A percentile compares a stretch with the other conserved stretches of the same genome.
Conservation (phyloP, 2,113 vertebrate species). For the Tragelaphus buxtoni region DNA sequence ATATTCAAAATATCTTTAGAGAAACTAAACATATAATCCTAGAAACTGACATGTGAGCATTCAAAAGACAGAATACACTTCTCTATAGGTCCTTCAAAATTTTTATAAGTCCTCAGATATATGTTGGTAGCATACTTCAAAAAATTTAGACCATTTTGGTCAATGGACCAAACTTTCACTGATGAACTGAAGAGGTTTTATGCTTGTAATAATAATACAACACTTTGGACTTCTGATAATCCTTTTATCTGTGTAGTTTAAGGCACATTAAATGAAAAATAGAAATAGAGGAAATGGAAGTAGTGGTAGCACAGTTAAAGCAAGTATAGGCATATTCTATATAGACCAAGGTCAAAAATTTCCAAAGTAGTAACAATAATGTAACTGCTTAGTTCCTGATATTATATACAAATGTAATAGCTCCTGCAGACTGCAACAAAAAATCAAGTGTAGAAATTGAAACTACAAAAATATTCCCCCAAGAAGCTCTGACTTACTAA, state of each 20-base stretch:
- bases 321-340: slow-evolving; percentile 51
- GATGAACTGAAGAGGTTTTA: slow-evolving; percentile 61
- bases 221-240: slow-evolving; percentile 69
- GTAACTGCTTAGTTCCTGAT: not conserved
- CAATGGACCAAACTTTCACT: slow-evolving; percentile 58
- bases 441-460: not conserved
- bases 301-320: slow-evolving; percentile 67
- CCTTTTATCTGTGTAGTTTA: slow-evolving; percentile 60
- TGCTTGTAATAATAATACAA: slow-evolving; percentile 60
- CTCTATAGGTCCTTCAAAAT: slow-evolving; percentile 34
- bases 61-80: slow-evolving; percentile 34
- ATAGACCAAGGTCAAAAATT: slow-evolving; percentile 57
- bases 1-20: not conserved
- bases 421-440: slow-evolving; percentile 12
- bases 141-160: slow-evolving; percentile 47
- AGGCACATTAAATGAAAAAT: slow-evolving; percentile 62
- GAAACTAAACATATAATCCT: not conserved
- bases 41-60: slow-evolving; percentile 10
- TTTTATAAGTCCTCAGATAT: slow-evolving; percentile 58
- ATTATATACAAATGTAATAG: not conserved
- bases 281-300: slow-evolving; percentile 49
- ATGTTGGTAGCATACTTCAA: slow-evolving; percentile 62
- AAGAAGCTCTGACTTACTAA: not conserved
- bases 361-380: slow-evolving; percentile 49
- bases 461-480: not conserved